Percentiles rank a stretch among this genome's conserved stretches.
These are phyloP conservation scores for Drosophila bunnanda DNA, from an alignment of 2,888 invertebrate species.

Conservation along the genomic window DNA sequence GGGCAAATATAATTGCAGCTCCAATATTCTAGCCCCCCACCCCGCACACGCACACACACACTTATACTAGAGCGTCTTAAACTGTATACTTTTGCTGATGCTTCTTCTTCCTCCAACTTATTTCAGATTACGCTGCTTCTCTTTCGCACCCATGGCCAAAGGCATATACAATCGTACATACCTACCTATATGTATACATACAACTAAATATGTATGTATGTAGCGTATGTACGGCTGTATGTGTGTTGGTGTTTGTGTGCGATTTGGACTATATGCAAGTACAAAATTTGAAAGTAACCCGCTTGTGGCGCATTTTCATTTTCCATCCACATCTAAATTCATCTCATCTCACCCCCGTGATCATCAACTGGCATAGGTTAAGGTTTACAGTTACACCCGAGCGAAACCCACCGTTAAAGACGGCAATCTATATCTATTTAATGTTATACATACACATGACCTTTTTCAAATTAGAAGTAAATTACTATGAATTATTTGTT, in stretches of 20 bases:
- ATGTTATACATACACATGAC: constrained; percentile 79
- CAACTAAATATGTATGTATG: constrained; percentile 51
- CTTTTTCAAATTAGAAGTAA: constrained; percentile 54
- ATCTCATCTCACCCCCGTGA: constrained; percentile 70
- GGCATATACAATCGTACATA: constrained; percentile 46
- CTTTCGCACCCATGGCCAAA: constrained; percentile 61
- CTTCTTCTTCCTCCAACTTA: constrained; percentile 77
- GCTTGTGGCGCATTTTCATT: constrained; percentile 56
- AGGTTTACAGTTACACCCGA: constrained; percentile 34
- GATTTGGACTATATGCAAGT: constrained; percentile 80
- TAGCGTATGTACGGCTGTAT: constrained; percentile 19
- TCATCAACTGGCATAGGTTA: constrained; percentile 59
- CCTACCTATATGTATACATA: constrained; percentile 48
- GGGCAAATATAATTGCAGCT: constrained; percentile 43
- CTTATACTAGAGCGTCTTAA: constrained; percentile 60
- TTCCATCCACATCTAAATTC: constrained; percentile 13
- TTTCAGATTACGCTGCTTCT: constrained; percentile 76
- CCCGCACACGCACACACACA: constrained; percentile 27
- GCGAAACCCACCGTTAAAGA: constrained; percentile 48
- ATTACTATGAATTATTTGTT: constrained; percentile 10
- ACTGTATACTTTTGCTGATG: constrained; percentile 79
- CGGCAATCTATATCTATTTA: constrained; percentile 54
- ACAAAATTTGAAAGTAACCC: constrained; percentile 79
- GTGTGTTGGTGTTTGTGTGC: constrained; percentile 46
- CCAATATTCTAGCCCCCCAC: constrained; percentile 49